Percentiles rank a stretch among this genome's conserved stretches.
Evolutionary conservation across 2,888 invertebrate species (phyloP).

Genomic region (Alviniconcha strummeri): DNA sequence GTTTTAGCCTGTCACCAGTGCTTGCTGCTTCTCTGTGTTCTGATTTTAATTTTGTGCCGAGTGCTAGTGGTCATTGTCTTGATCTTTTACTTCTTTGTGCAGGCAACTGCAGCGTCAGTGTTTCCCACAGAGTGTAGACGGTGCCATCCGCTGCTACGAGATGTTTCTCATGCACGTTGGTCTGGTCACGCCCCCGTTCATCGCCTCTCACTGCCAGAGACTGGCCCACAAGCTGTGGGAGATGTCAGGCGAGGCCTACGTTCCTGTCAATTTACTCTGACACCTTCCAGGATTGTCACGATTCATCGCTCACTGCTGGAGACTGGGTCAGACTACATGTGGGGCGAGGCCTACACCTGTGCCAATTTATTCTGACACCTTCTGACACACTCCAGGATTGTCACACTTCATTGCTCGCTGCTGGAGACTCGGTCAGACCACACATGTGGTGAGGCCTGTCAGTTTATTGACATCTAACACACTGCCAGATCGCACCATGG

Average conservation of each 20-base stretch:
- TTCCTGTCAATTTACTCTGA: slow-evolving; percentile 54
- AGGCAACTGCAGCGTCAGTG: slow-evolving; percentile 58
- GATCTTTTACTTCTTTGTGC: slow-evolving; percentile 32
- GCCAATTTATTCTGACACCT: slow-evolving; percentile 51
- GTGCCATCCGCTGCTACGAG: slow-evolving; percentile 63
- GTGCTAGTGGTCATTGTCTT: no score
- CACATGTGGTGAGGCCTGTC: slow-evolving; percentile 57
- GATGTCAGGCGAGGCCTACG: slow-evolving; percentile 56
- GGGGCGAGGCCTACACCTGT: slow-evolving; percentile 54
- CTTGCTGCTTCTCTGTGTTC: no score
- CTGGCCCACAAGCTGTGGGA: slow-evolving; percentile 62
- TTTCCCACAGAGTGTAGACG: slow-evolving; percentile 57
- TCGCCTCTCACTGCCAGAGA: slow-evolving; percentile 59
- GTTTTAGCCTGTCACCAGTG: no score
- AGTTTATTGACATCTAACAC: slow-evolving; percentile 43
- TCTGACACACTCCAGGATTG: not conserved
- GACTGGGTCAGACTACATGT: slow-evolving; percentile 59
- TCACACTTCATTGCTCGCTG: slow-evolving; percentile 53
- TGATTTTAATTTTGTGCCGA: no score
- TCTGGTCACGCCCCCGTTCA: slow-evolving; percentile 58
- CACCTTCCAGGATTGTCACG: no score
- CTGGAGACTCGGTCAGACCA: slow-evolving; percentile 59
- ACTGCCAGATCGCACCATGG: slow-evolving; percentile 48
- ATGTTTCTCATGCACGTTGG: slow-evolving; percentile 66
- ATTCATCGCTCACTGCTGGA: slow-evolving; percentile 58